Evolutionary conservation across 1,140 invertebrate genomes (phyloP).

Genomic region (Teleogryllus occipitalis): DNA sequence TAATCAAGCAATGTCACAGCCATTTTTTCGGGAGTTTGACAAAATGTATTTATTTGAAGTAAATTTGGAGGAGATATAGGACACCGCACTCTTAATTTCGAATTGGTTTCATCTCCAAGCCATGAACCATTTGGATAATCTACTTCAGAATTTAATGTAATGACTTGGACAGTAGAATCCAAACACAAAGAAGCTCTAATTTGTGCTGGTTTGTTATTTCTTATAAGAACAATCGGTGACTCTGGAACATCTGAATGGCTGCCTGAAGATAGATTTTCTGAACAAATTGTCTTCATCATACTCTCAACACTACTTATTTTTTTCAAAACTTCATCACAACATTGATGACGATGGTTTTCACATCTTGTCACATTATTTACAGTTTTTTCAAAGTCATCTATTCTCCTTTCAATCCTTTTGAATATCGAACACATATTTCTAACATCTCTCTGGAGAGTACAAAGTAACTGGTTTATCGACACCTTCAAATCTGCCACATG

Average conservation of each 20-base stretch:
- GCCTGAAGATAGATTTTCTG: not conserved
- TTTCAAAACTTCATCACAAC: constrained; percentile 16
- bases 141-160: constrained; percentile 34
- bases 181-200: constrained; percentile 21
- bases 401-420: not conserved
- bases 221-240: constrained; percentile 9
- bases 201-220: constrained; percentile 19
- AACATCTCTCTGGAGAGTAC: not conserved
- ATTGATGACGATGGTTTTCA: not conserved
- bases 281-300: not conserved
- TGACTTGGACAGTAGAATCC: constrained; percentile 29
- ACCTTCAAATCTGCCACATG: constrained; percentile 2
- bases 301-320: constrained; percentile 10
- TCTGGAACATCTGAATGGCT: not conserved
- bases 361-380: not conserved
- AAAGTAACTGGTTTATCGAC: not conserved
- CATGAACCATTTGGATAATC: constrained; percentile 46
- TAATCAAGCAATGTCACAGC: constrained; percentile 46
- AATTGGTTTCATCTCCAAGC: constrained; percentile 46
- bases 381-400: constrained; percentile 10
- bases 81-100: constrained; percentile 42
- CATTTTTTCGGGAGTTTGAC: constrained; percentile 47
- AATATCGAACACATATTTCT: not conserved
- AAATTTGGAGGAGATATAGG: constrained; percentile 40
- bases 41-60: constrained; percentile 45